These are phyloP conservation scores for Scaptomyza parva DNA, from an alignment of 2,888 invertebrate species.

Conservation along the genomic window DNA sequence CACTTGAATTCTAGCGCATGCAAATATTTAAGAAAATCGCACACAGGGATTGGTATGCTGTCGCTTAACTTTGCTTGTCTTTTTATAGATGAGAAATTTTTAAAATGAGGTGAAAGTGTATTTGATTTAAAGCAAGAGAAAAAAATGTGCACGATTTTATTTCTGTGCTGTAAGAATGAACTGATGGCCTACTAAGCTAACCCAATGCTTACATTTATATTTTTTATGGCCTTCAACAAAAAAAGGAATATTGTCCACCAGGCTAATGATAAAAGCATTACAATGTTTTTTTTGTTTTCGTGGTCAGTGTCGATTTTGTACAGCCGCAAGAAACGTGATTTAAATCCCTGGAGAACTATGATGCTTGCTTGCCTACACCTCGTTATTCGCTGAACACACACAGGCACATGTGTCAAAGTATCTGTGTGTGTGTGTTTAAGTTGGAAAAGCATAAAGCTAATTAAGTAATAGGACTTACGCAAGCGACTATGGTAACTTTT, in stretches of 20 bases:
- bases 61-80: neutral
- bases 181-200: neutral
- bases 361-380: constrained; percentile 18
- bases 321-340: constrained; percentile 49
- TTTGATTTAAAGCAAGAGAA: no score
- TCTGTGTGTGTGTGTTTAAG: constrained; percentile 33
- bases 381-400: neutral
- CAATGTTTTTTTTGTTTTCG: constrained; percentile 63
- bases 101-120: neutral
- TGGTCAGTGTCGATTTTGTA: constrained; percentile 41
- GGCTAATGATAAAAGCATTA: constrained; percentile 75
- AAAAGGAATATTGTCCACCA: constrained; percentile 13
- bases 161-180: neutral
- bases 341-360: constrained; percentile 47
- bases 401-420: neutral
- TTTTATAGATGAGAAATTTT: neutral
- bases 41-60: neutral
- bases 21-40: neutral
- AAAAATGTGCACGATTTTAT: neutral
- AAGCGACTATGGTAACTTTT: constrained; percentile 21
- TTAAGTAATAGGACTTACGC: constrained; percentile 47
- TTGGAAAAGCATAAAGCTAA: constrained; percentile 46
- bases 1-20: neutral
- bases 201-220: neutral
- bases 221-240: neutral